Evolutionary conservation across 2,797 vertebrate species (phyloP).

Genomic region (Echeneis naucrates): DNA sequence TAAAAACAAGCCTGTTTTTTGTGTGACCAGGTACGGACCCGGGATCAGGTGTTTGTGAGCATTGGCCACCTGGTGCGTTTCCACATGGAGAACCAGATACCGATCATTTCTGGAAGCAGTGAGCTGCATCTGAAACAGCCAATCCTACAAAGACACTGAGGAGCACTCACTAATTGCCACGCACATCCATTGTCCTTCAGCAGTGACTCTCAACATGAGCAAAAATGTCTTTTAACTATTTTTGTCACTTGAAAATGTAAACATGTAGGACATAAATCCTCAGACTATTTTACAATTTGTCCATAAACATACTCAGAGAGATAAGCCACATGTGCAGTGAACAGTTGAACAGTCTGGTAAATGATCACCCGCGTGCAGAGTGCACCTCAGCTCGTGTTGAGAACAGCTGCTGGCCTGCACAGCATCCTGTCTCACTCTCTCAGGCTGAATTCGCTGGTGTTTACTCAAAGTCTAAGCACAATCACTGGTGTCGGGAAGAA

Average conservation of each 20-base stretch:
- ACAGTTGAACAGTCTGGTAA: constrained; percentile 10
- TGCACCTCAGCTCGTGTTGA: constrained; percentile 13
- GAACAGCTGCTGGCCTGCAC: constrained; percentile 44
- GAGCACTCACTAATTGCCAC: constrained; percentile 4
- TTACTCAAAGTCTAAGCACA: constrained; percentile 59
- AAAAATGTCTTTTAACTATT: constrained; percentile 8
- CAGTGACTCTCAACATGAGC: background rate
- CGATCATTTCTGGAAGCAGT: constrained; percentile 92
- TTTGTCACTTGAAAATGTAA: background rate
- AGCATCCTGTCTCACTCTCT: constrained; percentile 37
- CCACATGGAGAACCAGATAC: constrained; percentile 92
- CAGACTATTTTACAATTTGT: background rate
- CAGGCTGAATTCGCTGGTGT: constrained; percentile 40
- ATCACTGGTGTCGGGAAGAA: constrained; percentile 40
- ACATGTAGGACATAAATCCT: background rate
- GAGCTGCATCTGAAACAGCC: constrained; percentile 92
- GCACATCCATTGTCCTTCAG: constrained; percentile 4
- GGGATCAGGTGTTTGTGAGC: constrained; percentile 90
- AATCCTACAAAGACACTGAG: constrained; percentile 75
- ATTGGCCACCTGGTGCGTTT: constrained; percentile 92
- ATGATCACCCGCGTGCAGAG: constrained; percentile 12
- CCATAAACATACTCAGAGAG: background rate
- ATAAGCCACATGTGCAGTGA: background rate
- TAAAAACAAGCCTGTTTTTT: constrained; percentile 11
- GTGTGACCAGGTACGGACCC: constrained; percentile 89